Conservation (phyloP, 2,888 invertebrate species). For the Drosophila falleni region DNA sequence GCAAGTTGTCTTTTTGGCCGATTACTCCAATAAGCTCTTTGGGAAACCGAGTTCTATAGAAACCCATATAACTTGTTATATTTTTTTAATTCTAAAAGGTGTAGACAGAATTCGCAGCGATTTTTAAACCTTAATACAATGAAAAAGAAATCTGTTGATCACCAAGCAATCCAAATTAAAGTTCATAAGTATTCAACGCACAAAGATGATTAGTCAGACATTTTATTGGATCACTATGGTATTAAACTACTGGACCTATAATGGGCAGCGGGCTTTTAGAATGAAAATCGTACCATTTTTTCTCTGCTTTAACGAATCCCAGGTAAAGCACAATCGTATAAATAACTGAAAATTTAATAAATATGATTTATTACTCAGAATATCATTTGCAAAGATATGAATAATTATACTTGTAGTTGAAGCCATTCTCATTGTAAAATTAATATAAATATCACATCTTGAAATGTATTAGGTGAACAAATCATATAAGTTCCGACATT, state of each 20-base stretch:
- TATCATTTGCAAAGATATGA: not conserved
- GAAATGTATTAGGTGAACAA: not conserved
- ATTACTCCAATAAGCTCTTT: slow-evolving; percentile 19
- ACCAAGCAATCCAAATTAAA: not conserved
- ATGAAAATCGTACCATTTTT: not conserved
- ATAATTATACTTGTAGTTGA: not conserved
- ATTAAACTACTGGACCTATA: slow-evolving; percentile 35
- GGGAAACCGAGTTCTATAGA: slow-evolving; percentile 16
- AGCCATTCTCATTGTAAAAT: not conserved
- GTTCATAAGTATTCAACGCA: slow-evolving; percentile 1
- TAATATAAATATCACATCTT: not conserved
- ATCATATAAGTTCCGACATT: not conserved
- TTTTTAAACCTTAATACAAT: not conserved
- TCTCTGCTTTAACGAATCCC: not conserved
- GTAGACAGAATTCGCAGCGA: not conserved
- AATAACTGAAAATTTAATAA: not conserved
- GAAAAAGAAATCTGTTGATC: not conserved
- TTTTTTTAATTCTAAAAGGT: slow-evolving; percentile 3
- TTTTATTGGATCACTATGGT: slow-evolving; percentile 1
- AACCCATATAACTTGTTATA: not conserved
- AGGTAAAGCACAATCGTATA: not conserved
- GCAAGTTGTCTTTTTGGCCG: not conserved
- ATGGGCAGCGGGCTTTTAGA: slow-evolving; percentile 18
- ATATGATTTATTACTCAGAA: not conserved
- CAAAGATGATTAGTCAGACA: slow-evolving; percentile 1